Conservation (phyloP, 2,113 vertebrate genomes). For the Gavia stellata region DNA sequence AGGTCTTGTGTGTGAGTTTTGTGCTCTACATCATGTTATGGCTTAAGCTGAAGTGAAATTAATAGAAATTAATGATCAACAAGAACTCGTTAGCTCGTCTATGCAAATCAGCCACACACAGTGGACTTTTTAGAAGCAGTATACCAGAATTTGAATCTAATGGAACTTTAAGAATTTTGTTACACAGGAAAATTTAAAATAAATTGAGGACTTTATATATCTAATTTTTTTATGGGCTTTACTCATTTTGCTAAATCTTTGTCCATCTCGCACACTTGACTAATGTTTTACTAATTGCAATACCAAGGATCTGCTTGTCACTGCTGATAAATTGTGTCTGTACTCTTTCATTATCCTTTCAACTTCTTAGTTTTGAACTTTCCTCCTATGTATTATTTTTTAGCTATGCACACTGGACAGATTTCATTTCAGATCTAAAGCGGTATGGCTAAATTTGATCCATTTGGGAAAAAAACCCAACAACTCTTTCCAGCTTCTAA, state of each 20-base stretch:
- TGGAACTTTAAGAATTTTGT: background rate
- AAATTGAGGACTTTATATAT: background rate
- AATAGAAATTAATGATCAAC: background rate
- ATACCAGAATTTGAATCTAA: background rate
- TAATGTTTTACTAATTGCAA: background rate
- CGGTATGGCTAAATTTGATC: background rate
- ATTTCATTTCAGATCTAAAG: background rate
- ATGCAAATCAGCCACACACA: background rate
- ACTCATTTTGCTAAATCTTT: background rate
- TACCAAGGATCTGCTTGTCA: background rate
- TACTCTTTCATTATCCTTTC: background rate
- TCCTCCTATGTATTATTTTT: background rate
- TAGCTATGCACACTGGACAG: background rate
- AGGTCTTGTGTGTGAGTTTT: background rate
- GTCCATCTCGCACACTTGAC: background rate
- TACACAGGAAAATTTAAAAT: background rate
- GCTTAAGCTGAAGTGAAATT: background rate
- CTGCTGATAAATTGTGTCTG: background rate
- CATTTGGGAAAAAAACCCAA: background rate
- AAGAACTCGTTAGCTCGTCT: background rate
- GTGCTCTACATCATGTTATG: background rate
- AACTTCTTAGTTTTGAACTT: background rate
- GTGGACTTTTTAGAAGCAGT: background rate
- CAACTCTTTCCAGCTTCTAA: background rate
- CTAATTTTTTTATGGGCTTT: background rate